Evolutionary conservation across 2,888 invertebrate species (phyloP), one percentile per base, ranked within the genome.

Genomic region (Hirtodrosophila trivittata): DNA sequence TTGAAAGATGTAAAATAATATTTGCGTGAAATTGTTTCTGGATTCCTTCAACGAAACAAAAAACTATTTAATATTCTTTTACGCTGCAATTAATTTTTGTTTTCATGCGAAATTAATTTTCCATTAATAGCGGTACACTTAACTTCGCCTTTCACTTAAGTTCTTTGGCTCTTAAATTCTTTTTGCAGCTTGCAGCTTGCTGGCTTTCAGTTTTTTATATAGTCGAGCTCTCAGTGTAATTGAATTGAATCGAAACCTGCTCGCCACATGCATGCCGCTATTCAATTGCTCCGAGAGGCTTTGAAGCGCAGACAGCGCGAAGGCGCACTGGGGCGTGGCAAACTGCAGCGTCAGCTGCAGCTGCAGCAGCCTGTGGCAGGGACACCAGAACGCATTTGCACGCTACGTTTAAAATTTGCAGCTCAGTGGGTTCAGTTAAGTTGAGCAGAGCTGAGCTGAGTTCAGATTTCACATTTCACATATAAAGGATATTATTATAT

Each of bases 191-290:
- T 30, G 9, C 9, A 21, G 14, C 14, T 43, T 26, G 42, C 41
- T 32, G 39, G 4, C 16, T 43, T 49, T 12, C 10, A 26, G 41
- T 47, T 55, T 32, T 45, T 52, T 59, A 21, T 57, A 37, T 41
- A 33, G n/a, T 8, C 26, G 37, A 43, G 59, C 69, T 76, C 60
- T 76, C 54, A 69, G 54, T 51, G 46, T 80, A 77, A 77, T 65
- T 77, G 62, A 73, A 77, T 72, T 67, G 51, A 62, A 68, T 60
- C 41, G 52, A 65, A 63, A 52, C 58, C 54, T 56, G 49, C 52
- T 42, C 58, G 52, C 42, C 9, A 14, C 21, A 12, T n/a, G 26
- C 8, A 49, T 28, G 18, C 25, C 41, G 26, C 39, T 18, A 39
- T 54, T 33, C 43, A 51, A 33, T 10, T 21, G 50, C 6, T 18